These are phyloP conservation scores for Coccyzus lansbergi DNA, from an alignment of 2,797 vertebrate genomes.

Conservation along the genomic window DNA sequence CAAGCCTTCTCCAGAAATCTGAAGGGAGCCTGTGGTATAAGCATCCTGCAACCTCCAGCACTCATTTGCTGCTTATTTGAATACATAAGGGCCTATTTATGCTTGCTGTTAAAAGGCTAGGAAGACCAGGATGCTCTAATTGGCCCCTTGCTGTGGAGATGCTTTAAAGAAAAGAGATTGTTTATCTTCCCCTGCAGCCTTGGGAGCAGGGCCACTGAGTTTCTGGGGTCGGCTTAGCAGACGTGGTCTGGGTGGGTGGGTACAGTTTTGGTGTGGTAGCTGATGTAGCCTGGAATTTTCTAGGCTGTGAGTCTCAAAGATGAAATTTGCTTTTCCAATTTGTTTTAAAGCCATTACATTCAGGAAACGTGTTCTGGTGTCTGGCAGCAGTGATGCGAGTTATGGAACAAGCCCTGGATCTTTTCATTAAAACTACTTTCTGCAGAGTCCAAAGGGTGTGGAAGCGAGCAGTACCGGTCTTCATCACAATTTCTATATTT, in stretches of 20 bases:
- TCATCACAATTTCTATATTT: neutral
- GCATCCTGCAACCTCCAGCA: slow-evolving; percentile 35
- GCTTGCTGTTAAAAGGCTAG: slow-evolving; percentile 45
- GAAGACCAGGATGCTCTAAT: slow-evolving; percentile 38
- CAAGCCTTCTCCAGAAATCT: neutral
- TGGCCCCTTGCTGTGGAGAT: slow-evolving; percentile 48
- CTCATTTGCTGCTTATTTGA: slow-evolving; percentile 42
- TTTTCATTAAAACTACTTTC: neutral
- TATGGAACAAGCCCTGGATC: neutral
- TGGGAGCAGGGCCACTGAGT: neutral
- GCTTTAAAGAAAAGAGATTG: slow-evolving; percentile 3
- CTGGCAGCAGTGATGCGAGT: neutral
- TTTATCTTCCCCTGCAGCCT: slow-evolving; percentile 5
- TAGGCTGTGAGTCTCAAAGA: neutral
- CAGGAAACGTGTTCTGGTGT: neutral
- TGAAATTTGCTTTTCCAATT: neutral
- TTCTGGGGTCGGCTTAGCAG: neutral
- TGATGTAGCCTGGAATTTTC: neutral
- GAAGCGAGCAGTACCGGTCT: neutral
- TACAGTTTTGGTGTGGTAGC: neutral
- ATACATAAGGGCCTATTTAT: slow-evolving; percentile 38
- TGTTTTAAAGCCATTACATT: neutral
- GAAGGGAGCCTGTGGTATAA: neutral
- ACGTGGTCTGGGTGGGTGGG: fast-evolving
- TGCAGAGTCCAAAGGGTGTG: fast-evolving